Evolutionary conservation across 2,113 vertebrate species (phyloP), one percentile per base, ranked within the genome.

Genomic region (Apaloderma vittatum): DNA sequence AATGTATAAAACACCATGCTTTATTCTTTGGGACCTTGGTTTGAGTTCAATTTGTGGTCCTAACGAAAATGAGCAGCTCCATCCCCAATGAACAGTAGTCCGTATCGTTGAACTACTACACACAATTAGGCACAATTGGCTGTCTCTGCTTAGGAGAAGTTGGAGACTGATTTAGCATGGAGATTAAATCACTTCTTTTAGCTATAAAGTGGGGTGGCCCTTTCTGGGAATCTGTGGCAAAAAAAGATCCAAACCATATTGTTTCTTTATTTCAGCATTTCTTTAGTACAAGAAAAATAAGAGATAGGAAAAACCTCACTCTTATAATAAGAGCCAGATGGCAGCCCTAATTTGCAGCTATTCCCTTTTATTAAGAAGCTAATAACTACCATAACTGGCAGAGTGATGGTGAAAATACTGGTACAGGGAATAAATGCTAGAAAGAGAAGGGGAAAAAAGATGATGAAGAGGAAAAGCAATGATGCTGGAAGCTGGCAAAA

Each of bases 71-170:
- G 91, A 97, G 90, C 89, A 91, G 88, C 90, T 96, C 94, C 97
- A 92, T 97, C 90, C 95, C 88, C 90, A 71, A 68, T 96, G 97
- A 97, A 96, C 88, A 95, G 93, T 88, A 96, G 94, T 86, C 93
- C 88, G 66, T 91, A 90, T 73, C 88, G 37, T 80, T 94, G 82
- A 95, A 89, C 91, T 86, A 96, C 88, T 93, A 97, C 92, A 96
- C 96, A 86, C 83, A 87, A 96, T 98, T 97, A 97, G 94, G 90
- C 94, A 97, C 96, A 90, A 94, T 96, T 97, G 97, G 75, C 93
- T 94, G 87, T 94, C 93, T 96, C 80, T 96, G 86, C 75, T 93
- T 95, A 95, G 75, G 70, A 91, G 92, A 95, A 95, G 92, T 82
- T 94, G 92, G 94, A 93, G 91, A 90, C 73, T 90, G 73, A 80